Evolutionary conservation across 2,113 vertebrate genomes (phyloP).

Genomic region (Pachyramphus minor): DNA sequence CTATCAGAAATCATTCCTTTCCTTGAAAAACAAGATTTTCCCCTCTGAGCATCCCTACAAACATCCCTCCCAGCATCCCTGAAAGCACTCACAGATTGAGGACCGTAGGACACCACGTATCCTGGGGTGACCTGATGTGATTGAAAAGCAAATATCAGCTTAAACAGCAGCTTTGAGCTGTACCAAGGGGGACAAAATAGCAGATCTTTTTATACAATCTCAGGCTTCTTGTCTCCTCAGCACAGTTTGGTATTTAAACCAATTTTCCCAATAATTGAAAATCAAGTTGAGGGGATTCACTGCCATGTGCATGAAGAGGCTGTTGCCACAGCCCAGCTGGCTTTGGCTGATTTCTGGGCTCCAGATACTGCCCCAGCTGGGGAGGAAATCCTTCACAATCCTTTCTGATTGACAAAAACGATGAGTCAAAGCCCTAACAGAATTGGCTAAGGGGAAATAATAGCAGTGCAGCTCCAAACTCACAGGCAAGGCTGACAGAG

Average conservation of each 20-base stretch:
- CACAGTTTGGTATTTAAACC: background rate
- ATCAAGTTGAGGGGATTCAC: background rate
- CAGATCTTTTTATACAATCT: background rate
- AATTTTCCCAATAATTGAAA: background rate
- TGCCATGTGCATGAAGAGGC: background rate
- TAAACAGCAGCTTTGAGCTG: background rate
- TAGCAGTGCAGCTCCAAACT: background rate
- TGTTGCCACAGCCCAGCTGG: background rate
- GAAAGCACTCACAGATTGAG: background rate
- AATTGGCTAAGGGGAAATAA: background rate
- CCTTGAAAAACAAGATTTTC: background rate
- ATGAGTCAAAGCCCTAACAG: background rate
- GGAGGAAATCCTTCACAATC: constrained; percentile 24
- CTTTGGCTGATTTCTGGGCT: background rate
- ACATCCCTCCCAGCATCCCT: background rate
- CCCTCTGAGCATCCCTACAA: background rate
- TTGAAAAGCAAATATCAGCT: background rate
- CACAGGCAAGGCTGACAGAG: background rate
- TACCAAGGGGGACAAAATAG: background rate
- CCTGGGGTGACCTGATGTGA: background rate
- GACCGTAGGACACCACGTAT: fast-evolving
- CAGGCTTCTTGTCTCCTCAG: background rate
- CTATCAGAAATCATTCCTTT: background rate
- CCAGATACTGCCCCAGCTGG: background rate
- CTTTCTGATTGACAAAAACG: background rate